Evolutionary conservation across 1,140 invertebrate genomes (phyloP), one percentile per base, ranked within the genome.

Genomic region (Neodiprion fabricii): DNA sequence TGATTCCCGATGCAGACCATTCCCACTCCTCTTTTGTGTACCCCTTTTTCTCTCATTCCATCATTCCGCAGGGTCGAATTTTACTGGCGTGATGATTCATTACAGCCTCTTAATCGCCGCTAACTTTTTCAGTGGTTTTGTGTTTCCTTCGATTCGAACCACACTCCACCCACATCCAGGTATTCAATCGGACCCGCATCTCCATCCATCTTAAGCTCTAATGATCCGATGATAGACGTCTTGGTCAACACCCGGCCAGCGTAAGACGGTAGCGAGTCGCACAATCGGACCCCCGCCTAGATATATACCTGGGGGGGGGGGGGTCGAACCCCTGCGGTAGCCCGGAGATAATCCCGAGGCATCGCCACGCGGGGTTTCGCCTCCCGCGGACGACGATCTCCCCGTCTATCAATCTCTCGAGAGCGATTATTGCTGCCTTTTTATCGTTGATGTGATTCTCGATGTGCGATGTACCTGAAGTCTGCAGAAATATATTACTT

Each of bases 251-350:
- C 11, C 11, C 9, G 53, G 53, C 11, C 53, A 61, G 53, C 53
- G 53, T 61, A 61, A 61, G 74, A 82, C 85, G 73, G 84, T 85
- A 84, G 84, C 83, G 72, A 69, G 74, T 73, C 73, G 73, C 78
- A 81, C 78, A 76, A 79, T 81, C 78, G 75, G 79, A 79, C 79
- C 83, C 76, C 77, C 70, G 77, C 71, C 77, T 82, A 74, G 82
- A 80, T 79, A 78, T 72, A 80, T 77, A 75, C 79, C 75, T 79
- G 77, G 75, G 76, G 73, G 79, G 67, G 78, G 67, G 72, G 67
- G 80, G 70, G 83, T 75, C 78, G 79, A 82, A 75, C 82, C 84
- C 83, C 82, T 76, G 82, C 79, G 76, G 82, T 78, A 81, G 72
- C 75, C 5, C 12, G 81, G 71, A 76, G 82, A 84, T 82, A 83